These are phyloP conservation scores for Heloderma charlesbogerti DNA, from an alignment of 2,113 vertebrate species.

Conservation along the genomic window DNA sequence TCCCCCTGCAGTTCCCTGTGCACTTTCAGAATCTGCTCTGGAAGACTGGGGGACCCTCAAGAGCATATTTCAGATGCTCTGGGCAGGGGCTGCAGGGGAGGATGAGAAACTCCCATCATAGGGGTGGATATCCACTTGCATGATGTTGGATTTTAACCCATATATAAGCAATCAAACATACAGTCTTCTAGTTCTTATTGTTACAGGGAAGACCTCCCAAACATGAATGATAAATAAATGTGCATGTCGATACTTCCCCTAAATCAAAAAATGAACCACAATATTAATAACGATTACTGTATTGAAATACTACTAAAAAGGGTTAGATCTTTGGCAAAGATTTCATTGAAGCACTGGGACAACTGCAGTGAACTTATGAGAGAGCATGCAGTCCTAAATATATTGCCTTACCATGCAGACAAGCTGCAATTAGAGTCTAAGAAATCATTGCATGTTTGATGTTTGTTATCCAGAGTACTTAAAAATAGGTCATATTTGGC, in stretches of 20 bases:
- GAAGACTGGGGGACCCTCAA: no score
- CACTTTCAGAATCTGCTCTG: no score
- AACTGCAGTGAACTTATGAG: neutral
- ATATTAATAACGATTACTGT: constrained; percentile 15
- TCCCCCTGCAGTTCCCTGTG: no score
- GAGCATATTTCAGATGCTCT: no score
- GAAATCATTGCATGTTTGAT: neutral
- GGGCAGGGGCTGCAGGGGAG: no score
- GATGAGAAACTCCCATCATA: no score
- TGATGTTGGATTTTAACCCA: no score
- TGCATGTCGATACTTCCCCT: neutral
- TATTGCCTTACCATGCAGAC: neutral
- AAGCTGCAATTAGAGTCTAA: neutral
- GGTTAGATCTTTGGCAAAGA: neutral
- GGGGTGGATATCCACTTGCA: no score
- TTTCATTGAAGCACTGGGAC: constrained; percentile 13
- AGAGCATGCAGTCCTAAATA: neutral
- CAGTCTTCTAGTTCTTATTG: neutral
- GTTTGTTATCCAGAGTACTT: neutral
- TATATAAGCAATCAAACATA: neutral
- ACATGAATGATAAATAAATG: neutral
- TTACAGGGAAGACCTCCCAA: neutral
- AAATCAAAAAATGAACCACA: neutral
- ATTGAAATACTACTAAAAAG: neutral
- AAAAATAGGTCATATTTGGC: neutral